These are phyloP conservation scores for Lasioglossum albipes DNA, from an alignment of 1,140 invertebrate species.

Conservation along the genomic window DNA sequence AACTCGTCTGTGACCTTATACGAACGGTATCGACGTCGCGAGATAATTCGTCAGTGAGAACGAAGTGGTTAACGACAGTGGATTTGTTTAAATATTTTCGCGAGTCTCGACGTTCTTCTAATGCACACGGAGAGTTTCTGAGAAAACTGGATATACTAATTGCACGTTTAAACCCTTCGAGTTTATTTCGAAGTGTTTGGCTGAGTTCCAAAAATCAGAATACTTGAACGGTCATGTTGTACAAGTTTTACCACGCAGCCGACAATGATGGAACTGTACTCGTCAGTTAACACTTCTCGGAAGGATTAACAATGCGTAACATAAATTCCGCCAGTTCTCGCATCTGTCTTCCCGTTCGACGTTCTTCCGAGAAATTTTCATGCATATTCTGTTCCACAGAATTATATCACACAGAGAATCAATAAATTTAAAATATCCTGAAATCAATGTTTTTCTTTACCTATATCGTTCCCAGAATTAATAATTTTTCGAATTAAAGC, in stretches of 20 bases:
- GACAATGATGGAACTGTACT: background rate
- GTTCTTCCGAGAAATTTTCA: background rate
- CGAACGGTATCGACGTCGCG: too few relatives aligned
- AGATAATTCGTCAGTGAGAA: too few relatives aligned
- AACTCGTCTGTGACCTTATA: too few relatives aligned
- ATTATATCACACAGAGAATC: too few relatives aligned
- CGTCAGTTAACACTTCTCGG: background rate
- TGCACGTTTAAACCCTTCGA: constrained; percentile 1
- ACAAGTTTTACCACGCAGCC: background rate
- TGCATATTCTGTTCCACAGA: background rate
- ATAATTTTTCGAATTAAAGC: too few relatives aligned
- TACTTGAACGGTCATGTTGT: constrained; percentile 12
- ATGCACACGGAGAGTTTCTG: constrained; percentile 9
- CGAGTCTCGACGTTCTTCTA: background rate
- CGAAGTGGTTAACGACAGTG: background rate
- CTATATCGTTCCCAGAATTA: too few relatives aligned
- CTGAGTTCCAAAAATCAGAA: constrained; percentile 4
- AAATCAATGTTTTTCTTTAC: too few relatives aligned
- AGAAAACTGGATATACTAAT: constrained; percentile 8
- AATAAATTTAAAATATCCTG: too few relatives aligned
- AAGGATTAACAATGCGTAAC: constrained; percentile 12
- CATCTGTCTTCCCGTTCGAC: background rate
- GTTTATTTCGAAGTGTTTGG: constrained; percentile 13
- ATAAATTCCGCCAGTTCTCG: background rate
- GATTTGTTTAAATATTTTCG: background rate